Conservation (phyloP, 2,888 invertebrate species). For the Barypeithes pellucidus region DNA sequence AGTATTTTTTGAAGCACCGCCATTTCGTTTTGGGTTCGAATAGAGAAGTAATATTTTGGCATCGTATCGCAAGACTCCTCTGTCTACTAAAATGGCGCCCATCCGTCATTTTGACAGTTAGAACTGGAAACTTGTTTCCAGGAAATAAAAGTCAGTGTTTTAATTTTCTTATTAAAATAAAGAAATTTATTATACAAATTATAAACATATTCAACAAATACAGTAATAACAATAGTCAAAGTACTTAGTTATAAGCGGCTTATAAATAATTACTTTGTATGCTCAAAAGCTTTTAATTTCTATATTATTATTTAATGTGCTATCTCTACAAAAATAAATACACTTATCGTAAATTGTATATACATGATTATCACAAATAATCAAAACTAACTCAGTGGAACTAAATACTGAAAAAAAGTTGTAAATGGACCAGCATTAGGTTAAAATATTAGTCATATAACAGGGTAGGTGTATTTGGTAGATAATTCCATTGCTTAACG, state of each 20-base stretch:
- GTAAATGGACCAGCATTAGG: constrained; percentile 51
- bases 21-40: too few relatives aligned
- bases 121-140: too few relatives aligned
- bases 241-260: constrained; percentile 41
- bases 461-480: too few relatives aligned
- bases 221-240: constrained; percentile 70
- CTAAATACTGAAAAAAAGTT: constrained; percentile 43
- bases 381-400: constrained; percentile 48
- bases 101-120: too few relatives aligned
- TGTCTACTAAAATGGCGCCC: too few relatives aligned
- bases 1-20: too few relatives aligned
- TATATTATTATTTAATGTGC: constrained; percentile 30
- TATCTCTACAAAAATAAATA: constrained; percentile 54
- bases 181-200: constrained; percentile 70
- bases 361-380: constrained; percentile 55
- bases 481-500: too few relatives aligned
- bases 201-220: constrained; percentile 71
- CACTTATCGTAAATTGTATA: constrained; percentile 48
- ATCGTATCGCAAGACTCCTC: too few relatives aligned
- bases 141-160: constrained; percentile 50
- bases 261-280: constrained; percentile 46
- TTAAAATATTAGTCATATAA: neutral
- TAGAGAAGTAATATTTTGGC: too few relatives aligned
- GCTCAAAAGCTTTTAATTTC: constrained; percentile 41
- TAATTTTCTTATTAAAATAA: constrained; percentile 67